Evolutionary conservation across 2,113 vertebrate species (phyloP).

Genomic region (Fulica atra): DNA sequence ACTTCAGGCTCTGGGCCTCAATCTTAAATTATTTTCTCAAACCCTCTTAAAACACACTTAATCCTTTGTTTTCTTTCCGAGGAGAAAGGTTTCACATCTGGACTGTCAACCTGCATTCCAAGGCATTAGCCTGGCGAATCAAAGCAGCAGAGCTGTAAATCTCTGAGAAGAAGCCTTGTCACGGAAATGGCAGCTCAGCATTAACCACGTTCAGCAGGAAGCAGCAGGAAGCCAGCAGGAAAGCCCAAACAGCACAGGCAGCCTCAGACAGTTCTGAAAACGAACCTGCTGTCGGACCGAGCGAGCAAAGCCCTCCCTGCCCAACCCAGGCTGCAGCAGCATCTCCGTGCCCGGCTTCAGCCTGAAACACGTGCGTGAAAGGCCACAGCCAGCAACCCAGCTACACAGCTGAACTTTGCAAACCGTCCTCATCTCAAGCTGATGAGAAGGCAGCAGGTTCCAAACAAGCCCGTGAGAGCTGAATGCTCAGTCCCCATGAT

Average conservation of each 20-base stretch:
- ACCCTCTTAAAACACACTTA: constrained; percentile 51
- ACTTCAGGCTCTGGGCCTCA: constrained; percentile 20
- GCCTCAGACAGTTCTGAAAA: not conserved
- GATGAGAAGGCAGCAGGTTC: not conserved
- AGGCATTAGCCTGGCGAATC: constrained; percentile 61
- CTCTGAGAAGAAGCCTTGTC: constrained; percentile 67
- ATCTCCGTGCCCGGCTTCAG: not conserved
- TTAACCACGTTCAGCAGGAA: not conserved
- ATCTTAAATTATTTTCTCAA: constrained; percentile 44
- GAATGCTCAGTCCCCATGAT: not conserved
- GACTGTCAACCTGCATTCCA: constrained; percentile 73
- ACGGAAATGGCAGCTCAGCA: constrained; percentile 46
- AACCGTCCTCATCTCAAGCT: not conserved
- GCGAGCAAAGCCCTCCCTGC: not conserved
- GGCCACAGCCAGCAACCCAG: not conserved
- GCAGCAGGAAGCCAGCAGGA: not conserved
- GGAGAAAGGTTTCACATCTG: constrained; percentile 71
- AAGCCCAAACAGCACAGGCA: not conserved
- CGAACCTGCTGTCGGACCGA: not conserved
- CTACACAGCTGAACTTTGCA: rapidly evolving
- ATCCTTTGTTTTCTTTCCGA: constrained; percentile 57
- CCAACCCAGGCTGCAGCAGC: not conserved
- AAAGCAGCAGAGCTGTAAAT: constrained; percentile 79
- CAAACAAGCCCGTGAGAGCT: not conserved
- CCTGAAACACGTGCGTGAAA: not conserved